Evolutionary conservation across 2,113 vertebrate species (phyloP).

Genomic region (Otis tarda): DNA sequence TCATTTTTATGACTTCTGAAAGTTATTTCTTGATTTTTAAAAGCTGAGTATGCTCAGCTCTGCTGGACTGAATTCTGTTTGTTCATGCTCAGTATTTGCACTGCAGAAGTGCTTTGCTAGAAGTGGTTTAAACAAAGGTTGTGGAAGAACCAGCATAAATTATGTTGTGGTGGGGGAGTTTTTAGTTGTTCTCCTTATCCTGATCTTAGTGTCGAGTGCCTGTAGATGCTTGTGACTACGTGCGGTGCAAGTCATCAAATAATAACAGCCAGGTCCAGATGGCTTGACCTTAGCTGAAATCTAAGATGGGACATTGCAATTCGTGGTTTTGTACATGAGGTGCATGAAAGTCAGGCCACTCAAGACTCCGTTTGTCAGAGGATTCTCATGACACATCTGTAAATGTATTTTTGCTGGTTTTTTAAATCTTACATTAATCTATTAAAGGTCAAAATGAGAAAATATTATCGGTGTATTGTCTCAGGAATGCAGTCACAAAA

Average conservation of each 20-base stretch:
- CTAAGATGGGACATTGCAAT: not conserved
- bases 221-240: not conserved
- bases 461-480: not conserved
- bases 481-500: not conserved
- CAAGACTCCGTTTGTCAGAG: not conserved
- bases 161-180: not conserved
- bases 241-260: not conserved
- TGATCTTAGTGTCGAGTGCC: not conserved
- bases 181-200: not conserved
- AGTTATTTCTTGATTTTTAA: not conserved
- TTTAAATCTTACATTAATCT: not conserved
- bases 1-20: not conserved
- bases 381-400: not conserved
- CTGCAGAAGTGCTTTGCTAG: not conserved
- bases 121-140: not conserved
- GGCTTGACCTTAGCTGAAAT: not conserved
- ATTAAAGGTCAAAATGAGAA: not conserved
- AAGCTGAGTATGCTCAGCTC: not conserved
- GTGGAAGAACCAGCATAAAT: not conserved
- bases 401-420: not conserved
- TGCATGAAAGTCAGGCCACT: not conserved
- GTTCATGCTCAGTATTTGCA: not conserved
- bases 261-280: not conserved
- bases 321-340: not conserved
- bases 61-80: not conserved